These are phyloP conservation scores for Allobates femoralis DNA, from an alignment of 2,797 vertebrate genomes.

Conservation along the genomic window DNA sequence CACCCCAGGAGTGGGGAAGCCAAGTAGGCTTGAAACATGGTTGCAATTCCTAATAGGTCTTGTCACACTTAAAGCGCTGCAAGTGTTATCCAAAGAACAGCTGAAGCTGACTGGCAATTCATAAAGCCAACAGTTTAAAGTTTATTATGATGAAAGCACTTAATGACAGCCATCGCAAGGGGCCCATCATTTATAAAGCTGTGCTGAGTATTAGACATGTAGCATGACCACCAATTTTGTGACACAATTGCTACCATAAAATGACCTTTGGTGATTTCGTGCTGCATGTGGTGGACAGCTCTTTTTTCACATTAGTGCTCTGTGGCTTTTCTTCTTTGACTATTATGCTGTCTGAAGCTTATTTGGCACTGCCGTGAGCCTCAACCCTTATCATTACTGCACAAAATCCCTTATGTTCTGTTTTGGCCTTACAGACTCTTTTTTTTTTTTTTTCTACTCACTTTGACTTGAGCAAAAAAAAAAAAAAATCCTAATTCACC, in stretches of 20 bases:
- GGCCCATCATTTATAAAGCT: slow-evolving; percentile 85
- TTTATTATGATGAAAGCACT: slow-evolving; percentile 91
- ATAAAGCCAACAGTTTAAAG: slow-evolving; percentile 91
- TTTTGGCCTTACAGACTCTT: slow-evolving; percentile 78
- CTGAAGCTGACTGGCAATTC: slow-evolving; percentile 86
- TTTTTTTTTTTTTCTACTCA: slow-evolving; percentile 76
- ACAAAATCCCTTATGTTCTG: slow-evolving; percentile 77
- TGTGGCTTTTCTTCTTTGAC: slow-evolving; percentile 83
- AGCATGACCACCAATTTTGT: slow-evolving; percentile 88
- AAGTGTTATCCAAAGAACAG: slow-evolving; percentile 83
- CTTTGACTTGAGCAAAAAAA: slow-evolving; percentile 77
- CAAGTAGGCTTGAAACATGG: slow-evolving; percentile 85
- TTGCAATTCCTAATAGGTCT: slow-evolving; percentile 87
- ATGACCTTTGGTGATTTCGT: slow-evolving; percentile 88
- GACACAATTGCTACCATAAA: slow-evolving; percentile 88
- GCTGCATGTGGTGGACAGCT: slow-evolving; percentile 85
- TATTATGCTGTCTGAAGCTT: slow-evolving; percentile 87
- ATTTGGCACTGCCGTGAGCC: slow-evolving; percentile 83
- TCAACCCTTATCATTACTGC: slow-evolving; percentile 84
- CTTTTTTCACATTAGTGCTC: slow-evolving; percentile 86
- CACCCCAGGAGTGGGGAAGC: slow-evolving; percentile 85
- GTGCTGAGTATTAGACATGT: slow-evolving; percentile 87
- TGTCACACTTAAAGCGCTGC: slow-evolving; percentile 87
- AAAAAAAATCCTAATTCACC: slow-evolving; percentile 77
- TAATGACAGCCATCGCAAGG: slow-evolving; percentile 88